A percentile compares a stretch with the other conserved stretches of the same genome.
phyloP scores from a whole-genome alignment of 2,797 vertebrate species.

The Centropyge bicolor region DNA sequence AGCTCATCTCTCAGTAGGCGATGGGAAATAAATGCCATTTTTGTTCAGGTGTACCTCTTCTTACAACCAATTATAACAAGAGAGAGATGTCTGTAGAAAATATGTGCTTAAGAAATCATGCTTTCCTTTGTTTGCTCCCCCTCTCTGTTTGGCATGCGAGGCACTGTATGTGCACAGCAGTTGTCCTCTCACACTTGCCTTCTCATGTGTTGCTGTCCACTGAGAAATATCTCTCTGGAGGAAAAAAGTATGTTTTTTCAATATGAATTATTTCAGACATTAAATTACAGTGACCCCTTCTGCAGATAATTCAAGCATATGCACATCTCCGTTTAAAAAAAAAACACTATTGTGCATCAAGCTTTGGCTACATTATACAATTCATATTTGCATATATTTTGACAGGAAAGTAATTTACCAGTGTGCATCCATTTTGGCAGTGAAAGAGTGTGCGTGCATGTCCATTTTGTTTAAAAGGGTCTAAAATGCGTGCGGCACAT shows the following conservation, averaged over 20 bases:
- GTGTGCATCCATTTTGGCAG: conserved; percentile 17
- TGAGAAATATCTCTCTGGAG: conserved; percentile 59
- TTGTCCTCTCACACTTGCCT: conserved; percentile 45
- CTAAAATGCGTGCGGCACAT: conserved; percentile 1
- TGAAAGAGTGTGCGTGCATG: no score
- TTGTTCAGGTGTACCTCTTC: conserved; percentile 26
- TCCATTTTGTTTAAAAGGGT: conserved; percentile 25
- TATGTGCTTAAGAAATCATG: background rate
- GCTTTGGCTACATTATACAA: background rate
- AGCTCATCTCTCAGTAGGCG: conserved; percentile 23
- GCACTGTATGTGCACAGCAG: conserved; percentile 28
- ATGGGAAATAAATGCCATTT: conserved; percentile 33
- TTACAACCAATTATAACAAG: conserved; percentile 1
- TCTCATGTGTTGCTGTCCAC: conserved; percentile 45
- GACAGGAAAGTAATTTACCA: background rate
- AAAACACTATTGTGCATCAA: conserved; percentile 7
- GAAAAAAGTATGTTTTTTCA: conserved; percentile 30
- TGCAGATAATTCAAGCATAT: conserved; percentile 50
- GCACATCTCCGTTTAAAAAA: conserved; percentile 25
- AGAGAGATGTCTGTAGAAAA: conserved; percentile 5
- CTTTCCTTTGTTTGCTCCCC: conserved; percentile 47
- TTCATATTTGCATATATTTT: conserved; percentile 27
- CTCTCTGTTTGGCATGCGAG: conserved; percentile 26
- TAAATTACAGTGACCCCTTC: conserved; percentile 31
- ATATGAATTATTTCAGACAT: conserved; percentile 38